phyloP scores from a whole-genome alignment of 2,797 vertebrate genomes.

The Sebastes diaconus region DNA sequence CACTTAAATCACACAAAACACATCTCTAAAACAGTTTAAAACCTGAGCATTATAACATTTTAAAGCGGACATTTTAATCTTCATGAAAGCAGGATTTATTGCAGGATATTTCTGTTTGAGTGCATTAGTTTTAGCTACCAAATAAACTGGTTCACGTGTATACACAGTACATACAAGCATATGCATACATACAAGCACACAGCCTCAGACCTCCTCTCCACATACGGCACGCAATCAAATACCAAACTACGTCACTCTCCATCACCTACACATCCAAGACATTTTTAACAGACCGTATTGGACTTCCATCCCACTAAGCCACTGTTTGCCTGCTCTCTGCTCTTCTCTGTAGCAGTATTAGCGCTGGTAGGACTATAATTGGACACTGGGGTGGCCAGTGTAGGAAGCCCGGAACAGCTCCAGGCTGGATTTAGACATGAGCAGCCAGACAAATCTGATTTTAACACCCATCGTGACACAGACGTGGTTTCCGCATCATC shows the following conservation, averaged over 20 bases:
- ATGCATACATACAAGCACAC: background rate
- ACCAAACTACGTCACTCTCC: background rate
- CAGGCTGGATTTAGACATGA: conserved; percentile 49
- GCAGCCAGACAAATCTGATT: conserved; percentile 58
- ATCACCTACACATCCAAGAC: conserved; percentile 12
- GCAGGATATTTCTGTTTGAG: background rate
- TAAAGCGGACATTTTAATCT: background rate
- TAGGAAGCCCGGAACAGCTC: conserved; percentile 44
- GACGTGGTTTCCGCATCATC: conserved; percentile 31
- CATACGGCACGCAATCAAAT: background rate
- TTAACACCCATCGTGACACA: conserved; percentile 44
- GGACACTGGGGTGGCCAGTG: conserved; percentile 47
- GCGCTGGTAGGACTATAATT: conserved; percentile 45
- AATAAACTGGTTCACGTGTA: background rate
- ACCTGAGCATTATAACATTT: background rate
- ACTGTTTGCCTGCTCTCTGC: conserved; percentile 9
- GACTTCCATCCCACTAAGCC: conserved; percentile 3
- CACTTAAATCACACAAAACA: background rate
- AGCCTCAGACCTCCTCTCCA: background rate
- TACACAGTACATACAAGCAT: background rate
- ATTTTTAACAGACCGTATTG: conserved; percentile 6
- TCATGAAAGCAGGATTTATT: background rate
- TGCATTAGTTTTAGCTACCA: background rate
- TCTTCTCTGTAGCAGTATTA: conserved; percentile 17
- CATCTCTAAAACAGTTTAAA: background rate